These are phyloP conservation scores for Megaceryle maxima DNA, from an alignment of 2,113 vertebrate species.

Conservation along the genomic window DNA sequence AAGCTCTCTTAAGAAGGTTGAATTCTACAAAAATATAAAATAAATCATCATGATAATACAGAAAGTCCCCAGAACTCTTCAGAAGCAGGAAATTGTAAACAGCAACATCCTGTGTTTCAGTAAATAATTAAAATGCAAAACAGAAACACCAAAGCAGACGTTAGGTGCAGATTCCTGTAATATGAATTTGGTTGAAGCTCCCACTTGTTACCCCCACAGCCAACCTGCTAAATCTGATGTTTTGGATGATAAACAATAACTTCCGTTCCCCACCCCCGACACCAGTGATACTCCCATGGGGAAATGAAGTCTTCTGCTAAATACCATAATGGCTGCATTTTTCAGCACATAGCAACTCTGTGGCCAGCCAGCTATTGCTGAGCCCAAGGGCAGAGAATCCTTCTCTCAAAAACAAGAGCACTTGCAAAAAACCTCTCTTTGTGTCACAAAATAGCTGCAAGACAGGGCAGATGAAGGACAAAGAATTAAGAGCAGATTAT, in stretches of 20 bases:
- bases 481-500: constrained; percentile 22
- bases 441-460: constrained; percentile 8
- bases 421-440: not conserved
- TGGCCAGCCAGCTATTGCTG: not conserved
- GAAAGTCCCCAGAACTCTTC: constrained; percentile 33
- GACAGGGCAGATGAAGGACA: constrained; percentile 16
- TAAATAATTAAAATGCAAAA: constrained; percentile 60
- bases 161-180: not conserved
- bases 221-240: not conserved
- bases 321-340: not conserved
- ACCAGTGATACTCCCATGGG: not conserved
- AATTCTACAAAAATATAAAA: not conserved
- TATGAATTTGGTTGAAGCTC: not conserved
- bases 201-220: not conserved
- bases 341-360: not conserved
- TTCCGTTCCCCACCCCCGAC: not conserved
- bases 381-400: not conserved
- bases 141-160: constrained; percentile 29
- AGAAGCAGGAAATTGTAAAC: constrained; percentile 50
- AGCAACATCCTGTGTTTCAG: constrained; percentile 54
- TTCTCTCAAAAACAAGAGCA: not conserved
- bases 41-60: not conserved
- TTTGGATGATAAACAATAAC: not conserved
- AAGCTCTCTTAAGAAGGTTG: not conserved
- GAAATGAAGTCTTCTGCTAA: not conserved